Evolutionary conservation across 2,113 vertebrate species (phyloP).

Genomic region (Bos indicus): DNA sequence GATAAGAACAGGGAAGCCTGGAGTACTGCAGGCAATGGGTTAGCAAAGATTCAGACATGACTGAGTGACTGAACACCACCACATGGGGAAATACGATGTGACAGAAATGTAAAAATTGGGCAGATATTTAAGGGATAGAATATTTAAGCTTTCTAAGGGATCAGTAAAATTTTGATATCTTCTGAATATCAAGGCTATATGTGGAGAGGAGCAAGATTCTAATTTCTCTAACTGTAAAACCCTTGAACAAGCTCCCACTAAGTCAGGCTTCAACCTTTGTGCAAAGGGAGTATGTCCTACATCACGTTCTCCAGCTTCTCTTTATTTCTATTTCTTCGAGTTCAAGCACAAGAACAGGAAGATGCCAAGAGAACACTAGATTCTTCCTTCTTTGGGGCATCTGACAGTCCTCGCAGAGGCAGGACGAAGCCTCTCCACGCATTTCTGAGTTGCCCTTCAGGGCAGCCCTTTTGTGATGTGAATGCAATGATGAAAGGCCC

Average conservation of each 20-base stretch:
- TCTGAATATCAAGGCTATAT: background rate
- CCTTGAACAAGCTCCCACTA: background rate
- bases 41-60: background rate
- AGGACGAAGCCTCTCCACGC: background rate
- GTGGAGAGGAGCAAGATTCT: background rate
- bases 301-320: background rate
- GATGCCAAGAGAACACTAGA: background rate
- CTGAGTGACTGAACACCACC: background rate
- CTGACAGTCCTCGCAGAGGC: background rate
- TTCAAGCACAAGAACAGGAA: background rate
- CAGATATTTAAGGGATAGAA: too few species aligned
- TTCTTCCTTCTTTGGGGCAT: background rate
- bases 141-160: background rate
- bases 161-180: background rate
- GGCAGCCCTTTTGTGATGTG: too few species aligned
- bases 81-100: accelerated
- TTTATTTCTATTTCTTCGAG: background rate
- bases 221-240: background rate
- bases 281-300: background rate
- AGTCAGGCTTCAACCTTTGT: background rate
- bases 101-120: background rate
- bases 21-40: background rate
- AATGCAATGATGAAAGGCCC: accelerated
- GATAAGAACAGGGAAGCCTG: background rate
- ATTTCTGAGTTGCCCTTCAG: background rate